Evolutionary conservation across 2,797 vertebrate species (phyloP).

Genomic region (Parotocinclus haroldoi): DNA sequence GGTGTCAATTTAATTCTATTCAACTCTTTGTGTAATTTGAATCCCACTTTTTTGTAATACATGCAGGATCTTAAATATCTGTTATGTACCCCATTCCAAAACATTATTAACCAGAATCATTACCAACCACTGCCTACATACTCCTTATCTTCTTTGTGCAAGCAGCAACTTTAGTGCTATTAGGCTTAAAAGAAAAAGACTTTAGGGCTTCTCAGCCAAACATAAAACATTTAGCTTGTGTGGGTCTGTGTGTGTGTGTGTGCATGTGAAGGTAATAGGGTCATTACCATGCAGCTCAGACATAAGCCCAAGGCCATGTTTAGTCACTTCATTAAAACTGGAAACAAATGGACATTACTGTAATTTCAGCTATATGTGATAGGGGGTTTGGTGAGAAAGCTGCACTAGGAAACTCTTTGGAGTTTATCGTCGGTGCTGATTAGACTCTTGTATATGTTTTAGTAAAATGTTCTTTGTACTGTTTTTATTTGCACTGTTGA

Average conservation of each 20-base stretch:
- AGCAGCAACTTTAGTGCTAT: constrained; percentile 47
- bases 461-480: too few relatives aligned
- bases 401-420: too few relatives aligned
- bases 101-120: constrained; percentile 19
- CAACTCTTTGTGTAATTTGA: constrained; percentile 25
- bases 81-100: constrained; percentile 38
- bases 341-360: constrained; percentile 42
- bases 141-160: constrained; percentile 50
- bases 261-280: constrained; percentile 53
- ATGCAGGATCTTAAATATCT: constrained; percentile 14
- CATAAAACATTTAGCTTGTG: constrained; percentile 51
- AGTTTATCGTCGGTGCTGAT: too few relatives aligned
- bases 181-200: constrained; percentile 45
- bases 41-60: constrained; percentile 10
- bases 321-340: constrained; percentile 70
- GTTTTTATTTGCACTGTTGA: too few relatives aligned
- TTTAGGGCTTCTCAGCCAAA: constrained; percentile 27
- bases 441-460: too few relatives aligned
- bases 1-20: background rate
- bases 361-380: background rate
- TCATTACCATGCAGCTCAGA: constrained; percentile 61
- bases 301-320: constrained; percentile 60
- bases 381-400: too few relatives aligned
- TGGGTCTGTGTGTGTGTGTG: constrained; percentile 11
- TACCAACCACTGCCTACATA: constrained; percentile 48